phyloP scores from a whole-genome alignment of 2,113 vertebrate genomes.

The Chunga burmeisteri region DNA sequence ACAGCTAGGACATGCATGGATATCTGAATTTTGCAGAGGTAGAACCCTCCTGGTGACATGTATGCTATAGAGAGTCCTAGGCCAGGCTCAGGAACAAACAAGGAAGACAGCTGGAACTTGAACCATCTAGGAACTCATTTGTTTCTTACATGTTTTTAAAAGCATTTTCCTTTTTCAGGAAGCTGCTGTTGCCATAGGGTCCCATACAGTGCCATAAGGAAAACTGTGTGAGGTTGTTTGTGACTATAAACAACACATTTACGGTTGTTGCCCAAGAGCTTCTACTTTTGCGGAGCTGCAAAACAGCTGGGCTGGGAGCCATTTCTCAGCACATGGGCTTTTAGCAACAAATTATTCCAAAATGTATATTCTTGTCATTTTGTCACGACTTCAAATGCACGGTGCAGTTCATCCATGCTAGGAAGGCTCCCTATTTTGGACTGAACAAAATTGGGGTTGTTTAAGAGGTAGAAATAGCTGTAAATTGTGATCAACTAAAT shows the following conservation, averaged over 20 bases:
- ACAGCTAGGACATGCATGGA: background rate
- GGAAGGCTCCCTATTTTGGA: background rate
- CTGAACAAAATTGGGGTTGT: background rate
- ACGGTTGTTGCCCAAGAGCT: background rate
- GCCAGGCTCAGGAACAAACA: background rate
- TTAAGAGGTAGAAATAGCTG: background rate
- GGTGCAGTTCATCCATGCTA: background rate
- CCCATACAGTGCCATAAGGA: background rate
- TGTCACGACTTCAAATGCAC: background rate
- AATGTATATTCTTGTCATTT: background rate
- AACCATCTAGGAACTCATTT: background rate
- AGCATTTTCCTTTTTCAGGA: background rate
- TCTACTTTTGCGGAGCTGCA: background rate
- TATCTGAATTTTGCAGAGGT: background rate
- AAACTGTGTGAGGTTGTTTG: background rate
- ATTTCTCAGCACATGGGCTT: background rate
- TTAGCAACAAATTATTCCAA: background rate
- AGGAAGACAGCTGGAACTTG: background rate
- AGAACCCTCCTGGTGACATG: fast-evolving
- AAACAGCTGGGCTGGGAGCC: background rate
- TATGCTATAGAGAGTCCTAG: background rate
- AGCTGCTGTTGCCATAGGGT: background rate
- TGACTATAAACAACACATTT: background rate
- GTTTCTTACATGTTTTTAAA: background rate
- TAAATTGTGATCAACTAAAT: conserved; percentile 32